Conservation (phyloP, 2,888 invertebrate species). For the Synergus gifuensis region DNA sequence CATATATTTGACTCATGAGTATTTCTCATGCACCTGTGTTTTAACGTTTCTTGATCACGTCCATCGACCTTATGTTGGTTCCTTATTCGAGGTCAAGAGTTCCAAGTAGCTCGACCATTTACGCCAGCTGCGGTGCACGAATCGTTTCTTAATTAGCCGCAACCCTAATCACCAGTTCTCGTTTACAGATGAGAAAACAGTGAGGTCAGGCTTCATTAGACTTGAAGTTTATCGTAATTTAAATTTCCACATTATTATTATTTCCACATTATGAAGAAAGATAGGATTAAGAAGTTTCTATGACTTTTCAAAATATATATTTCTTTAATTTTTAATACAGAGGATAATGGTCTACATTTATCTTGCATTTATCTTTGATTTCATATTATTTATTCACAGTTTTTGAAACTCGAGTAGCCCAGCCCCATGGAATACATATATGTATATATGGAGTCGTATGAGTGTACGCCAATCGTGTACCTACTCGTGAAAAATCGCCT, state of each 20-base stretch:
- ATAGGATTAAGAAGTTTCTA: neutral
- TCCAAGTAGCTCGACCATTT: constrained; percentile 57
- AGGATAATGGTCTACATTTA: too few species aligned
- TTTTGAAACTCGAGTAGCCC: constrained; percentile 7
- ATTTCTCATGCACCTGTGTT: constrained; percentile 37
- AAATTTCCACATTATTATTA: neutral
- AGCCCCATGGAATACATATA: neutral
- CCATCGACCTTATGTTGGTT: constrained; percentile 65
- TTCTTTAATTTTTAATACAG: too few species aligned
- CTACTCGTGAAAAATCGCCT: constrained; percentile 66
- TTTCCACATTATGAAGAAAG: neutral
- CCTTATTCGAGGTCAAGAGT: constrained; percentile 60
- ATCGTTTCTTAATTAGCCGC: constrained; percentile 68
- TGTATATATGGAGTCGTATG: neutral
- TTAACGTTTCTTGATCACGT: constrained; percentile 44
- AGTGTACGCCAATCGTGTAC: constrained; percentile 28
- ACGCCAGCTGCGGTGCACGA: constrained; percentile 64
- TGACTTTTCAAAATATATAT: neutral
- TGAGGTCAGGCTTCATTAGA: neutral
- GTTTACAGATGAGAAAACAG: constrained; percentile 11
- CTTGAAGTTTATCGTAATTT: neutral
- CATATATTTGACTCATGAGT: neutral
- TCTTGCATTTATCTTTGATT: too few species aligned
- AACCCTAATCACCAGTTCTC: constrained; percentile 62
- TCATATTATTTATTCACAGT: neutral